Evolutionary conservation across 1,140 invertebrate genomes (phyloP).

Genomic region (Tenebrio molitor): DNA sequence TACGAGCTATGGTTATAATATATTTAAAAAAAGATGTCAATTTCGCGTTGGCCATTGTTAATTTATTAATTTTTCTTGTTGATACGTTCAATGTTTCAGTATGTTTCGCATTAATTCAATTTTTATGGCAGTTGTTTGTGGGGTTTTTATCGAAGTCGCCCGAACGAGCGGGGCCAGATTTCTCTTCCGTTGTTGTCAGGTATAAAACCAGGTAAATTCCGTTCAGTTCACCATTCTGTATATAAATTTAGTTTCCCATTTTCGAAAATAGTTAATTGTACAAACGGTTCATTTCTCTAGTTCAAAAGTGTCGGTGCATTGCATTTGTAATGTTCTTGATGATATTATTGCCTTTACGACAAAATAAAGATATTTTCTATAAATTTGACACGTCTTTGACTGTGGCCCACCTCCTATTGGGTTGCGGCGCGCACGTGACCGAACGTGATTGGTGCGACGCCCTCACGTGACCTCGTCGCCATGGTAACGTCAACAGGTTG

Average conservation of each 20-base stretch:
- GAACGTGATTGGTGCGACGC: no score
- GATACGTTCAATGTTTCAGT: slow-evolving; percentile 32
- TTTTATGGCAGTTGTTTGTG: slow-evolving; percentile 19
- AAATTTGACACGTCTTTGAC: slow-evolving; percentile 40
- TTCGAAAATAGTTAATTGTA: slow-evolving; percentile 53
- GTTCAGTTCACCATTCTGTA: slow-evolving; percentile 51
- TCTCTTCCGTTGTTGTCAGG: slow-evolving; percentile 47
- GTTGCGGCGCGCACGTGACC: neutral
- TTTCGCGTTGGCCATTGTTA: slow-evolving; percentile 43
- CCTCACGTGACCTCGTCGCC: no score
- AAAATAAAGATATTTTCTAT: slow-evolving; percentile 61
- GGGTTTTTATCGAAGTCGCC: slow-evolving; percentile 8
- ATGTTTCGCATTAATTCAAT: slow-evolving; percentile 1
- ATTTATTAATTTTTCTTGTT: slow-evolving; percentile 52
- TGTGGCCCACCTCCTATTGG: no score
- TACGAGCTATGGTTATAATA: slow-evolving; percentile 41
- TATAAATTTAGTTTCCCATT: slow-evolving; percentile 50
- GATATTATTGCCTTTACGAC: slow-evolving; percentile 55
- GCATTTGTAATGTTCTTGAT: slow-evolving; percentile 51
- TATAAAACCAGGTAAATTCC: slow-evolving; percentile 42
- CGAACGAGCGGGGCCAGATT: neutral
- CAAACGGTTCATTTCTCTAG: slow-evolving; percentile 55
- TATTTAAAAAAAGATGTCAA: slow-evolving; percentile 47
- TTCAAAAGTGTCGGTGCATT: slow-evolving; percentile 52
- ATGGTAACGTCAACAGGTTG: no score